Evolutionary conservation across 2,888 invertebrate species (phyloP).

Genomic region (Hirtodrosophila trivittata): DNA sequence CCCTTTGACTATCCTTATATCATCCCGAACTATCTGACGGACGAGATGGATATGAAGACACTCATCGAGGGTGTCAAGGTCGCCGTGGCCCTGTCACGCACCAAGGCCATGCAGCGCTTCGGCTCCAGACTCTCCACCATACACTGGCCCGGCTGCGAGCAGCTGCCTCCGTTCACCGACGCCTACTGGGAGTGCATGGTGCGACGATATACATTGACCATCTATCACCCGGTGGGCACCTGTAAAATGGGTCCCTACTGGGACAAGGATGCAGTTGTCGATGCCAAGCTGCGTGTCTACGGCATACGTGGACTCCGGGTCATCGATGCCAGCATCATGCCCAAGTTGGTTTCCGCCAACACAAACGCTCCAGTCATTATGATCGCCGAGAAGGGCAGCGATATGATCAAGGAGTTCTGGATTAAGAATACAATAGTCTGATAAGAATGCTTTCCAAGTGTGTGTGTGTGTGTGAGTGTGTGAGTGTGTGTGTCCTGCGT

Average conservation of each 20-base stretch:
- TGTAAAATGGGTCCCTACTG: slow-evolving; percentile 95
- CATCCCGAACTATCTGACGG: slow-evolving; percentile 94
- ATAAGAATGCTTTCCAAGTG: slow-evolving; percentile 14
- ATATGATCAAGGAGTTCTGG: slow-evolving; percentile 94
- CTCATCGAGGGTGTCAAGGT: slow-evolving; percentile 94
- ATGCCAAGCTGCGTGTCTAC: slow-evolving; percentile 90
- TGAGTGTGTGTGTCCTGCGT: slow-evolving; percentile 8
- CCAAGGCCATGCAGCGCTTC: slow-evolving; percentile 89
- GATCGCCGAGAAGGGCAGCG: slow-evolving; percentile 95
- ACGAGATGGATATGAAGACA: slow-evolving; percentile 91
- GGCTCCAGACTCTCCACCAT: slow-evolving; percentile 89
- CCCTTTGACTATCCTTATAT: slow-evolving; percentile 95
- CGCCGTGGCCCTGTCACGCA: slow-evolving; percentile 91
- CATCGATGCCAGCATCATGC: slow-evolving; percentile 94
- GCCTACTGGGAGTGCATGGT: slow-evolving; percentile 95
- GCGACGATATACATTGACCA: slow-evolving; percentile 91
- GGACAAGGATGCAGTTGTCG: slow-evolving; percentile 93
- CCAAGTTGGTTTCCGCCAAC: slow-evolving; percentile 92
- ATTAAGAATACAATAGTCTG: slow-evolving; percentile 85
- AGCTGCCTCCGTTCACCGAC: slow-evolving; percentile 88
- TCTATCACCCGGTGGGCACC: slow-evolving; percentile 94
- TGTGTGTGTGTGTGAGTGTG: slow-evolving; percentile 1
- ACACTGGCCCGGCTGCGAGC: slow-evolving; percentile 91
- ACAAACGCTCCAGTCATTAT: slow-evolving; percentile 94
- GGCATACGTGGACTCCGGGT: slow-evolving; percentile 91